Evolutionary conservation across 2,113 vertebrate species (phyloP).

Genomic region (Cercocebus atys): DNA sequence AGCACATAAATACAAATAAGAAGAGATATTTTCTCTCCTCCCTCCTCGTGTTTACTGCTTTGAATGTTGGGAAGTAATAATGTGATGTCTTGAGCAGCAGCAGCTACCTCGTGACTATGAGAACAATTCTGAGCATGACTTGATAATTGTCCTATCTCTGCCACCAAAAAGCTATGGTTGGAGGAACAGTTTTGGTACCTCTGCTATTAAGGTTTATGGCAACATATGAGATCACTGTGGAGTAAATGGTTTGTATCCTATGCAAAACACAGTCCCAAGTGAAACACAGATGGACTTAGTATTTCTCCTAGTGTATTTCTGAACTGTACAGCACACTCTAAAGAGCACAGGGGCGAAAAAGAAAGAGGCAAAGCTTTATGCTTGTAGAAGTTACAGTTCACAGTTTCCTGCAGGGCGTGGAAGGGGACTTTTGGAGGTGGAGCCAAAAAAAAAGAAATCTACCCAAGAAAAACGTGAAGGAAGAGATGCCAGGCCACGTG

Average conservation of each 20-base stretch:
- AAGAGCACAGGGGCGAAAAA: neutral
- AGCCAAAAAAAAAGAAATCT: neutral
- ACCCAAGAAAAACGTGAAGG: neutral
- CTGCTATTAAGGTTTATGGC: neutral
- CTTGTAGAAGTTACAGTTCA: neutral
- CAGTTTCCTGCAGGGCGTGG: neutral
- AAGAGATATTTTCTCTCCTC: neutral
- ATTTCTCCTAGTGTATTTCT: neutral
- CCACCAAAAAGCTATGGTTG: too few relatives aligned
- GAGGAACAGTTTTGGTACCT: neutral
- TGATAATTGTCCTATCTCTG: neutral
- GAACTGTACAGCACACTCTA: neutral
- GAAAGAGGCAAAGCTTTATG: neutral
- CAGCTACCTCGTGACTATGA: neutral
- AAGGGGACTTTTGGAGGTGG: neutral
- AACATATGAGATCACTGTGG: neutral
- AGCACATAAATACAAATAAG: neutral
- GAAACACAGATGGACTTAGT: neutral
- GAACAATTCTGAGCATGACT: neutral
- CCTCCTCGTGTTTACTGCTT: neutral
- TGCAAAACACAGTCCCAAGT: too few relatives aligned
- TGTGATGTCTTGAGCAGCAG: neutral
- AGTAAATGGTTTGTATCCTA: neutral
- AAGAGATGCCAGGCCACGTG: neutral
- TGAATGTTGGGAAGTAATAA: neutral